Evolutionary conservation across 2,888 invertebrate species (phyloP).

Genomic region (Odontomyia ornata): DNA sequence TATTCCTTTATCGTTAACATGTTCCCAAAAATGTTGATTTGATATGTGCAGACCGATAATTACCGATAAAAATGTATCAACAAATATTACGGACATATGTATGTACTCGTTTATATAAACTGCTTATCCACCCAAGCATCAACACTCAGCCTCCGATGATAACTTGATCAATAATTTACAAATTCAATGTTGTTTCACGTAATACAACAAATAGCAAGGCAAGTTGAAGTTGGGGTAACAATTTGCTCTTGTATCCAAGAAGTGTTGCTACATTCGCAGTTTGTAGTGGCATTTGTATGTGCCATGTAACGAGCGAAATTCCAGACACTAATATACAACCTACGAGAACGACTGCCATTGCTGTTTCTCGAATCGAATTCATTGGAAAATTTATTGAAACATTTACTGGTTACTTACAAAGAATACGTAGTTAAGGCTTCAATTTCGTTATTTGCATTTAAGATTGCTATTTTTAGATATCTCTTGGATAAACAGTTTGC

Average conservation of each 20-base stretch:
- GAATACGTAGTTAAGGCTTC: too few relatives aligned
- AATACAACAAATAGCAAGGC: neutral
- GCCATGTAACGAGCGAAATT: slow-evolving; percentile 18
- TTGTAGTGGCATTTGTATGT: slow-evolving; percentile 32
- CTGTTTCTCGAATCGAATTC: neutral
- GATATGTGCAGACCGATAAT: too few relatives aligned
- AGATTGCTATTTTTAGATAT: too few relatives aligned
- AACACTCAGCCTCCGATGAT: too few relatives aligned
- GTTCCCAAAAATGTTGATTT: too few relatives aligned
- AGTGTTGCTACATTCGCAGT: neutral
- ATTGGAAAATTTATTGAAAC: neutral
- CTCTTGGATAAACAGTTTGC: too few relatives aligned
- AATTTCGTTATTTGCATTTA: too few relatives aligned
- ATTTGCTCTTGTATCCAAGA: neutral
- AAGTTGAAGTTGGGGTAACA: neutral
- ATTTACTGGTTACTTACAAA: neutral
- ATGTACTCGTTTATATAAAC: too few relatives aligned
- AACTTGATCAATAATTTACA: neutral
- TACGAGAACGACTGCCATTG: neutral
- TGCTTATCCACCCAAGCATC: too few relatives aligned
- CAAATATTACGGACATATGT: too few relatives aligned
- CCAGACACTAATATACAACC: neutral
- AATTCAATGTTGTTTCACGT: neutral
- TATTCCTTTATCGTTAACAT: too few relatives aligned
- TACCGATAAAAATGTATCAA: too few relatives aligned